A percentile compares a stretch with the other conserved stretches of the same genome.
Evolutionary conservation across 1,140 invertebrate genomes (phyloP).

Genomic region (Drosophila ohnishii): DNA sequence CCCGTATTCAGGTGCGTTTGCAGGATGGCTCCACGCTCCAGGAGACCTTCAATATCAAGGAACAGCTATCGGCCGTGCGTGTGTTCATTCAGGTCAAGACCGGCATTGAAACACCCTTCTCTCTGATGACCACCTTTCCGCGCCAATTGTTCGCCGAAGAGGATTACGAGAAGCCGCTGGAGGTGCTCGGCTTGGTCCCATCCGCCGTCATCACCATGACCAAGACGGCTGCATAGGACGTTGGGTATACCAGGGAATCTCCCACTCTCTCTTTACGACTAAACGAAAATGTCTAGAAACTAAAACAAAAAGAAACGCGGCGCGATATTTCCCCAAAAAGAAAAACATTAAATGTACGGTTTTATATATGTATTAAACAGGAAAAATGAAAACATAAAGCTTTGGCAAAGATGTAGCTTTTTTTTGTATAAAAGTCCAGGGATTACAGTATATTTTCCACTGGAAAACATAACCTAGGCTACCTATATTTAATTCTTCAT

Average conservation of each 20-base stretch:
- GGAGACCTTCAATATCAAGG: conserved; percentile 92
- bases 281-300: conserved; percentile 24
- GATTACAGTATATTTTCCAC: neutral
- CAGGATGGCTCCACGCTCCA: conserved; percentile 86
- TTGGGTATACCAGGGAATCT: conserved; percentile 1
- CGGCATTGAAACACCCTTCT: conserved; percentile 84
- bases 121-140: conserved; percentile 91
- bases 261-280: conserved; percentile 2
- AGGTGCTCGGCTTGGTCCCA: conserved; percentile 89
- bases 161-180: conserved; percentile 87
- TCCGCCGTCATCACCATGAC: conserved; percentile 91
- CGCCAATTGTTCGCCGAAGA: conserved; percentile 87
- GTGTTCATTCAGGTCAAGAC: conserved; percentile 82
- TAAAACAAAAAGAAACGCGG: conserved; percentile 26
- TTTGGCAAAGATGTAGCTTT: neutral
- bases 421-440: neutral
- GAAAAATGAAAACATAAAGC: conserved; percentile 23
- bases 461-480: neutral
- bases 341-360: conserved; percentile 47
- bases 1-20: conserved; percentile 86
- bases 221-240: conserved; percentile 55
- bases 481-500: neutral
- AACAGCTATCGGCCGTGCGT: conserved; percentile 95
- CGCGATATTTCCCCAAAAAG: conserved; percentile 42
- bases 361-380: conserved; percentile 56